Evolutionary conservation across 2,888 invertebrate species (phyloP).

Genomic region (Nineta flava): DNA sequence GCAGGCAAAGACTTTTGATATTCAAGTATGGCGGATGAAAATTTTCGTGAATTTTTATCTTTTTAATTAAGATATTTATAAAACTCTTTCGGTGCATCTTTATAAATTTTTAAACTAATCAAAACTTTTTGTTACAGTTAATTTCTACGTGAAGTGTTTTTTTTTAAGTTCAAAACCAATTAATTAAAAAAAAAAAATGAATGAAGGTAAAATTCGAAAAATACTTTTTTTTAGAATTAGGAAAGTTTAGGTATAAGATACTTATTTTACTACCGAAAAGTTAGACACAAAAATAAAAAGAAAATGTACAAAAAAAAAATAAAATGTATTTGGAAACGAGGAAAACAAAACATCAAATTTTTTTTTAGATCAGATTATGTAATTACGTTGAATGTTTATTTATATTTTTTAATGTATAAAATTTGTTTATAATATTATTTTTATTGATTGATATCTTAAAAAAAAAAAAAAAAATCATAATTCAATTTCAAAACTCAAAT

Average conservation of each 20-base stretch:
- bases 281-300: background rate
- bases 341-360: background rate
- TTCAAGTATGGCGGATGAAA: too few relatives aligned
- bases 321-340: background rate
- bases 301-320: background rate
- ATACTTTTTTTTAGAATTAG: background rate
- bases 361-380: background rate
- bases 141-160: constrained; percentile 3
- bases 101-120: background rate
- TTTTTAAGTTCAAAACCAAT: too few relatives aligned
- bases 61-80: too few relatives aligned
- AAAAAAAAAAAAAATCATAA: too few relatives aligned
- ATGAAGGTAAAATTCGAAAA: too few relatives aligned
- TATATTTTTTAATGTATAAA: background rate
- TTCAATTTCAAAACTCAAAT: too few relatives aligned
- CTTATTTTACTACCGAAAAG: background rate
- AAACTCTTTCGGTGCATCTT: too few relatives aligned
- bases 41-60: too few relatives aligned
- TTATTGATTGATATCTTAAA: too few relatives aligned
- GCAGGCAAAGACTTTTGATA: too few relatives aligned
- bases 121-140: background rate
- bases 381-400: background rate
- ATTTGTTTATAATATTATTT: background rate
- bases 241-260: background rate
- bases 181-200: too few relatives aligned